Percentiles rank a stretch among this genome's conserved stretches.
Conservation (phyloP, 2,888 invertebrate genomes). For the Rhagophthalmus giganteus region DNA sequence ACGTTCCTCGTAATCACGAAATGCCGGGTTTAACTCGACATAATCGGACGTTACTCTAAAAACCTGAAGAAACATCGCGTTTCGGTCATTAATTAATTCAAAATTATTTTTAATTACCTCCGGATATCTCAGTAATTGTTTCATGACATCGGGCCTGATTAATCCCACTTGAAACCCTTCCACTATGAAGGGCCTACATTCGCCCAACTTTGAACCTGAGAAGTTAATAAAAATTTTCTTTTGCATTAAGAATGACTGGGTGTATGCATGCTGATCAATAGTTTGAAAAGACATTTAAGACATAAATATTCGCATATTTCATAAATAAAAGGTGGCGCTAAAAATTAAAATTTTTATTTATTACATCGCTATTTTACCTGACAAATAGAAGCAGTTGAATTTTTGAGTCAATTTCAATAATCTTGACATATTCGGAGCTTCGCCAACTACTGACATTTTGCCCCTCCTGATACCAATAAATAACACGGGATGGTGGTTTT, state of each 20-base stretch:
- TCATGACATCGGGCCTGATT: conserved; percentile 81
- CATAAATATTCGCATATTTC: conserved; percentile 29
- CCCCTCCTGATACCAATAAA: conserved; percentile 23
- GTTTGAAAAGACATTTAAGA: conserved; percentile 18
- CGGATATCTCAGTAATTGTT: conserved; percentile 78
- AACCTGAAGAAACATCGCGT: conserved; percentile 57
- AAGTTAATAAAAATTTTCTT: conserved; percentile 26
- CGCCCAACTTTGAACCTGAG: conserved; percentile 73
- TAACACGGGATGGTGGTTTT: conserved; percentile 9
- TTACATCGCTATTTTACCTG: conserved; percentile 63
- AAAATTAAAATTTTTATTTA: conserved; percentile 13
- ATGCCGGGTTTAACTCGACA: conserved; percentile 85
- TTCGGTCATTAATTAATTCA: conserved; percentile 1
- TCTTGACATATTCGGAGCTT: conserved; percentile 59
- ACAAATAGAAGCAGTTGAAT: conserved; percentile 87
- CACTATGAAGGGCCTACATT: conserved; percentile 85
- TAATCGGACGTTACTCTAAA: conserved; percentile 71
- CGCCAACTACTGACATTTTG: conserved; percentile 27
- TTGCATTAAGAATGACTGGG: conserved; percentile 27
- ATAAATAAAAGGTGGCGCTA: conserved; percentile 32
- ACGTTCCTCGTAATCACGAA: conserved; percentile 82
- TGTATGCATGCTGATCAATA: conserved; percentile 30
- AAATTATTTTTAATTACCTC: too few species aligned
- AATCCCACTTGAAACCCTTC: conserved; percentile 89
- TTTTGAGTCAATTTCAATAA: conserved; percentile 80